A percentile compares a stretch with the other conserved stretches of the same genome.
Conservation (phyloP, 2,888 invertebrate genomes). For the Masnerella sp. region DNA sequence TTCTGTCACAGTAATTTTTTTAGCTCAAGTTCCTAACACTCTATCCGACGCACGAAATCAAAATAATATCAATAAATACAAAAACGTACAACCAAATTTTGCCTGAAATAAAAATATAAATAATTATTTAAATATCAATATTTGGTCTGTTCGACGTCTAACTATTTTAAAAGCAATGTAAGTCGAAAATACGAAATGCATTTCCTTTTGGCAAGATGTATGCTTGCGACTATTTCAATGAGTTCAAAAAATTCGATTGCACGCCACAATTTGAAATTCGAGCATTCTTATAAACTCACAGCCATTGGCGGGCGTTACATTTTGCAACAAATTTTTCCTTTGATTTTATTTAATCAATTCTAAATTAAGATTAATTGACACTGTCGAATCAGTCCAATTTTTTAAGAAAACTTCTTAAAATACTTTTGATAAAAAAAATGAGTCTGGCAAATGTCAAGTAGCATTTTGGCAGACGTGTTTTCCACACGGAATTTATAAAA, state of each 20-base stretch:
- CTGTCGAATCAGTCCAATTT: too few relatives aligned
- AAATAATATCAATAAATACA: constrained; percentile 23
- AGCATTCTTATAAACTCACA: constrained; percentile 66
- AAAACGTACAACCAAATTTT: constrained; percentile 1
- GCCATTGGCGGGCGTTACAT: constrained; percentile 62
- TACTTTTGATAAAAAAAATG: too few relatives aligned
- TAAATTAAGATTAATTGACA: too few relatives aligned
- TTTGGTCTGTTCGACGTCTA: constrained; percentile 25
- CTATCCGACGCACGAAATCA: constrained; percentile 16
- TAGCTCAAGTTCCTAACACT: constrained; percentile 6
- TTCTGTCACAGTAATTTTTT: constrained; percentile 10
- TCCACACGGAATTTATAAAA: too few relatives aligned
- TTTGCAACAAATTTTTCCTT: constrained; percentile 1
- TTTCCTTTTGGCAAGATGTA: constrained; percentile 68
- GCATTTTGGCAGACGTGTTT: too few relatives aligned
- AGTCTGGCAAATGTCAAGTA: too few relatives aligned
- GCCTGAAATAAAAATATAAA: constrained; percentile 27
- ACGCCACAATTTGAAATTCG: constrained; percentile 49
- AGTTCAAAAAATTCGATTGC: constrained; percentile 5
- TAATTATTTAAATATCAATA: constrained; percentile 19
- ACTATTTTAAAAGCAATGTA: constrained; percentile 29
- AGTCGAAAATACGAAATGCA: constrained; percentile 50
- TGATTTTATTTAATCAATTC: too few relatives aligned
- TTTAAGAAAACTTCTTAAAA: too few relatives aligned
- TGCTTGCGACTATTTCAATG: constrained; percentile 45